phyloP scores from a whole-genome alignment of 92 coral and sea anemone species.

The Meandrina meandrites region DNA sequence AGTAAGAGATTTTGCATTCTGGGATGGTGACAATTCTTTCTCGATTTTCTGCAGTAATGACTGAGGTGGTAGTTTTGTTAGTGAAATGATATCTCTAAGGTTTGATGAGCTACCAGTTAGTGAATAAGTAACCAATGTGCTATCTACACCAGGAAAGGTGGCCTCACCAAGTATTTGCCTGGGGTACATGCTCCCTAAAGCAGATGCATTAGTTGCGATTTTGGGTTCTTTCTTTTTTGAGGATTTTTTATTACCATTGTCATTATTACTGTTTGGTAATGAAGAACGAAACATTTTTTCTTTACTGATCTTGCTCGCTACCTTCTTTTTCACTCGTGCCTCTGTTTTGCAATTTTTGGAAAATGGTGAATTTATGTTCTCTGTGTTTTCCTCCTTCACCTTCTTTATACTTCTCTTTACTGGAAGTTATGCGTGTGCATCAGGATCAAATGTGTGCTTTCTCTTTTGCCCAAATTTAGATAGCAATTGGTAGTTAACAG shows the following conservation, averaged over 20 bases:
- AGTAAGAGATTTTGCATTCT: not conserved
- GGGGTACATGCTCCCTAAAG: constrained; percentile 10
- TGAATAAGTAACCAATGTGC: not conserved
- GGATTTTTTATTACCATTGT: too few relatives aligned
- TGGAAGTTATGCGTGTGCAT: not conserved
- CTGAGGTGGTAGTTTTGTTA: constrained; percentile 24
- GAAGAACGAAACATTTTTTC: too few relatives aligned
- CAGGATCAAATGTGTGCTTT: too few relatives aligned
- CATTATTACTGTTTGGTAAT: too few relatives aligned
- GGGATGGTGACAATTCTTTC: constrained; percentile 13
- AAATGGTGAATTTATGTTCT: not conserved
- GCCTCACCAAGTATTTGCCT: constrained; percentile 21
- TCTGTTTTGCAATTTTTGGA: not conserved
- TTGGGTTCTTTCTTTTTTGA: too few relatives aligned
- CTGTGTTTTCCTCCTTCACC: not conserved
- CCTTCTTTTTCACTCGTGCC: not conserved
- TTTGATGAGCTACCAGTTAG: not conserved
- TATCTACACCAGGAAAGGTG: constrained; percentile 25
- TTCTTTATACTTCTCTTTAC: not conserved
- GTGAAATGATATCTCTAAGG: constrained; percentile 8
- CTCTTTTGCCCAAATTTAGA: constrained; percentile 4
- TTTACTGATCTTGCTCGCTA: not conserved
- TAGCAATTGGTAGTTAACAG: constrained; percentile 25
- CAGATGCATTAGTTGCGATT: not conserved
- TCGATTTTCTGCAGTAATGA: constrained; percentile 28